Base-by-base conservation (phyloP, 2,797 vertebrate genomes). In the Anas bernieri region DNA sequence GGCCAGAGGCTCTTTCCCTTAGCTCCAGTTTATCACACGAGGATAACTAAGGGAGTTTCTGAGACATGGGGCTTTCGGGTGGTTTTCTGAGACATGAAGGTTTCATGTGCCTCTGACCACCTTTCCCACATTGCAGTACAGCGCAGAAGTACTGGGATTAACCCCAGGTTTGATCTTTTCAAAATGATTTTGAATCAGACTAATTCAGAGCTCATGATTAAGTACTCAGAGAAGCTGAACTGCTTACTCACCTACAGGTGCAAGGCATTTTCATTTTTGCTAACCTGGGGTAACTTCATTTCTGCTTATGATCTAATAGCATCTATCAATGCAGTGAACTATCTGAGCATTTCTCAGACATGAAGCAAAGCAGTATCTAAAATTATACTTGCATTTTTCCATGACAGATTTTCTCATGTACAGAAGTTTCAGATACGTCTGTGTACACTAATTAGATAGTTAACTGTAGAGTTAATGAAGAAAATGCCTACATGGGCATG, bases 41-140 rank as follows among this genome's bases (percentile, higher is more conserved):
- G 3, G 4, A 17, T 55, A 56, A 33, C 46, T 61, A 50, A 66
- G 16, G 28, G 11, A 30, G 12, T 28, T 76, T 52, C 68, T 92
- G 61, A 59, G 54, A 50, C 15, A 26, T 0, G 0, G 6, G 9
- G 10, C 12, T 48, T 48, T 48, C 7, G 22, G 46, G 22, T 48
- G 46, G 12, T 48, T 48, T 48, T 48, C 46, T 48, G 46, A 48
- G 46, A 48, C 22, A 23, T 23, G 46, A 25, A 15, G 37, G 12
- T 58, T 92, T 56, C 54, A 67, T 30, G 46, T 28, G 43, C 54
- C 59, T 35, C 45, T 75, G 56, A 78, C 21, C 26, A 64, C 39
- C 67, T 20, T 31, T n/a, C 11, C 43, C 39, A 26, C 13, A 25
- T 15, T 41, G 43, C 0, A 2, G 48, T 31, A 64, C 17, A 43